A percentile compares a stretch with the other conserved stretches of the same genome.
These are phyloP conservation scores for Cololabis saira DNA, from an alignment of 2,113 vertebrate species.

Conservation along the genomic window DNA sequence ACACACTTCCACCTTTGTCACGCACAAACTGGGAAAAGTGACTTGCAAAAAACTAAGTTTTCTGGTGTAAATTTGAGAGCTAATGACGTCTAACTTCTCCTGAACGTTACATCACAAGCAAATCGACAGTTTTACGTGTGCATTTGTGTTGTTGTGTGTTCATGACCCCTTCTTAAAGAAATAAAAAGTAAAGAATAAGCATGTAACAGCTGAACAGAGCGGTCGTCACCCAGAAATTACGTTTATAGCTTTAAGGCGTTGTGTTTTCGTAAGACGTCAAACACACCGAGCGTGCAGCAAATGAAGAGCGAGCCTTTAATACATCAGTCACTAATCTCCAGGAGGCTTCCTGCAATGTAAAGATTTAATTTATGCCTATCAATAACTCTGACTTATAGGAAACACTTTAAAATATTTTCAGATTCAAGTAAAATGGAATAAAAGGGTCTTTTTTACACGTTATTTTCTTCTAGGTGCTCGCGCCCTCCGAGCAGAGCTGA, in stretches of 20 bases:
- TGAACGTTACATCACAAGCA: constrained; percentile 16
- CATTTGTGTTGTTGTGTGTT: constrained; percentile 2
- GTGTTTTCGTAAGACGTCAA: constrained; percentile 37
- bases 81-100: constrained; percentile 32
- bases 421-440: constrained; percentile 56
- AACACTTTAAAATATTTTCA: constrained; percentile 69
- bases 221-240: too few relatives aligned
- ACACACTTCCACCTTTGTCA: neutral
- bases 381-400: constrained; percentile 60
- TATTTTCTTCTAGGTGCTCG: constrained; percentile 64
- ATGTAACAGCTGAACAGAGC: too few relatives aligned
- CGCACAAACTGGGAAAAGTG: constrained; percentile 21
- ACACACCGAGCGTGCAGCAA: constrained; percentile 41
- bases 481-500: constrained; percentile 62
- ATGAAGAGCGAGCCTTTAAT: constrained; percentile 47
- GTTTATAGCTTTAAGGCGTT: neutral
- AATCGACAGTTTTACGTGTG: constrained; percentile 3
- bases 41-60: constrained; percentile 29
- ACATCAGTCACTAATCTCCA: constrained; percentile 66
- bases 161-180: neutral
- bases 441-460: constrained; percentile 51
- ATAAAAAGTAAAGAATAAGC: neutral
- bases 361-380: constrained; percentile 62
- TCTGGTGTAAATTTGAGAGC: constrained; percentile 7
- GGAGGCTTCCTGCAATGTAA: constrained; percentile 69